phyloP scores from a whole-genome alignment of 2,113 vertebrate genomes.

The Prolemur simus region DNA sequence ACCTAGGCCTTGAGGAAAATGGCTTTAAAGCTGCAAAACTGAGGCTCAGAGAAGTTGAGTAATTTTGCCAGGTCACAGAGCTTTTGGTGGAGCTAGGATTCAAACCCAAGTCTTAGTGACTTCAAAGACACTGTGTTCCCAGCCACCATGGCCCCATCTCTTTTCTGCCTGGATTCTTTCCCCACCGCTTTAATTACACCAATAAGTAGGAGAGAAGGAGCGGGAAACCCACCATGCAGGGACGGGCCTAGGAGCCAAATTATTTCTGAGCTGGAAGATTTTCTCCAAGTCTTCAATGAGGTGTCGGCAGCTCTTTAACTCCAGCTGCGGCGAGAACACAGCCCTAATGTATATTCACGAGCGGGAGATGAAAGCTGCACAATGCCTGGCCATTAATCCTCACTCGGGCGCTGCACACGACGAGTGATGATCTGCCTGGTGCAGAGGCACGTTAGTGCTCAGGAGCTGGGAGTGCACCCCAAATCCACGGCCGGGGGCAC shows the following conservation, averaged over 20 bases:
- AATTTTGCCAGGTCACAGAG: neutral
- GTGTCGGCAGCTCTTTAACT: constrained; percentile 27
- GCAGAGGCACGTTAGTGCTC: neutral
- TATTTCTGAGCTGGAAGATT: neutral
- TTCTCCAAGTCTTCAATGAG: neutral
- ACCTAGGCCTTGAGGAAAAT: neutral
- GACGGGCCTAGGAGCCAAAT: neutral
- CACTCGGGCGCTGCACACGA: accelerated
- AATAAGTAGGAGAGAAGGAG: neutral
- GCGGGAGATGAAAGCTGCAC: neutral
- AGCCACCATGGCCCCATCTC: neutral
- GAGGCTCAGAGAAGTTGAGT: neutral
- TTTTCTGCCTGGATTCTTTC: neutral
- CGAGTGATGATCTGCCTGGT: neutral
- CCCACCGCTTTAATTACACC: neutral
- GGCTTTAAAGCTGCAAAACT: neutral
- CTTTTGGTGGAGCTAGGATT: neutral
- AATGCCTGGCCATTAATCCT: neutral
- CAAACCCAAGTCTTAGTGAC: neutral
- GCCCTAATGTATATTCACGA: neutral
- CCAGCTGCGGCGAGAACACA: accelerated
- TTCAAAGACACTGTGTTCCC: neutral
- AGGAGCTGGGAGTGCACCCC: neutral
- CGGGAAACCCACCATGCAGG: accelerated
- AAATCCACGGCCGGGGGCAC: neutral